Conservation (phyloP, 2,113 vertebrate genomes). For the Psittacara wagleri region DNA sequence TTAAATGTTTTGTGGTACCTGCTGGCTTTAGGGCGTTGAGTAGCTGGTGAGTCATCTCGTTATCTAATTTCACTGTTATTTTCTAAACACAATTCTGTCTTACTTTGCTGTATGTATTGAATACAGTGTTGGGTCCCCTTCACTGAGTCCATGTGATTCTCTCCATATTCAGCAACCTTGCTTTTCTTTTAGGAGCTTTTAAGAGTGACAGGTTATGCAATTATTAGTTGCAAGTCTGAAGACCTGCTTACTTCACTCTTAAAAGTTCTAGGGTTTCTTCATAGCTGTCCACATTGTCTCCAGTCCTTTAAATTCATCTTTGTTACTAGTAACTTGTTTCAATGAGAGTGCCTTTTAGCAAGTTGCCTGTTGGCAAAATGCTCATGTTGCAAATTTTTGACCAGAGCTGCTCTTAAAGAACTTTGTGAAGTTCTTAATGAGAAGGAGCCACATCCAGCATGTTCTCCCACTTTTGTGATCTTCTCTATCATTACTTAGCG, state of each 20-base stretch:
- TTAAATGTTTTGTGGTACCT: conserved; percentile 9
- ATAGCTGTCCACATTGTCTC: background rate
- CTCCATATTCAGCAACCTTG: background rate
- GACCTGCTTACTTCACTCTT: background rate
- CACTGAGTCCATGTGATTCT: background rate
- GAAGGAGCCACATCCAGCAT: background rate
- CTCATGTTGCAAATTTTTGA: background rate
- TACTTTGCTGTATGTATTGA: background rate
- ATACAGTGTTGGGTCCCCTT: background rate
- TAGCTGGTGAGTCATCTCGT: background rate
- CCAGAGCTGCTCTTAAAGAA: background rate
- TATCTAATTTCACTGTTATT: conserved; percentile 1
- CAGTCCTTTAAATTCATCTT: background rate
- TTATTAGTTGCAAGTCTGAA: background rate
- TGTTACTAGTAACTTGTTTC: background rate
- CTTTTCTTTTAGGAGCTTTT: background rate
- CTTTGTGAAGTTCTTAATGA: background rate
- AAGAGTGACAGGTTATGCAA: background rate
- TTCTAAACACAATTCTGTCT: conserved; percentile 24
- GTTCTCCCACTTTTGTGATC: background rate
- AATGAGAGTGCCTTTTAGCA: background rate
- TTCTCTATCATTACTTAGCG: background rate
- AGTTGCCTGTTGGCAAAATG: background rate
- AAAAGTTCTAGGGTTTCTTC: background rate
- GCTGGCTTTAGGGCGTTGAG: background rate